phyloP scores from a whole-genome alignment of 1,140 invertebrate species.

The Geopemphigus sp. region DNA sequence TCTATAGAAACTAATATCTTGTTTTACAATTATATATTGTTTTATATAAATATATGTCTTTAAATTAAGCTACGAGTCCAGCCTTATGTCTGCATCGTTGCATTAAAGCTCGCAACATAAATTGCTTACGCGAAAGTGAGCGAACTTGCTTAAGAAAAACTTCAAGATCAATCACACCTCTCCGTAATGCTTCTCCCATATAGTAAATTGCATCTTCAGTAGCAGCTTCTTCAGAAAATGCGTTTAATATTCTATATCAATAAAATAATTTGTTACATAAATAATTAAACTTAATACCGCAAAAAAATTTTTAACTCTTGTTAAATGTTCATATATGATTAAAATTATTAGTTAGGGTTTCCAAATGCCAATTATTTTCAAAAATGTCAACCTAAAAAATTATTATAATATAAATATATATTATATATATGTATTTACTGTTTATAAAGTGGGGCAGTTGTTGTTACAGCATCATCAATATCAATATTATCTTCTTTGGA shows the following conservation, averaged over 20 bases:
- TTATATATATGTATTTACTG: constrained; percentile 64
- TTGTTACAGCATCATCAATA: constrained; percentile 95
- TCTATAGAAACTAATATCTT: background rate
- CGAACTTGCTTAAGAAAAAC: constrained; percentile 96
- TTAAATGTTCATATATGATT: too few species aligned
- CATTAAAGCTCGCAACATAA: constrained; percentile 91
- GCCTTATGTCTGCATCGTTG: constrained; percentile 96
- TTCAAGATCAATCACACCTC: constrained; percentile 91
- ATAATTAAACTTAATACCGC: background rate
- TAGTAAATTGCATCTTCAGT: constrained; percentile 98
- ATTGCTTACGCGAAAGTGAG: constrained; percentile 90
- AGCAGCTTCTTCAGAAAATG: constrained; percentile 96
- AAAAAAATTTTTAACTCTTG: too few species aligned
- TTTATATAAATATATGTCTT: background rate
- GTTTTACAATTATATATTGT: background rate
- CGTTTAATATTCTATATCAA: constrained; percentile 76
- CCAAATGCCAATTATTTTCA: too few species aligned
- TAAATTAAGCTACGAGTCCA: constrained; percentile 62
- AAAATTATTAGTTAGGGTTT: too few species aligned
- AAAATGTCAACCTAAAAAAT: too few species aligned
- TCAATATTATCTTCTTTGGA: constrained; percentile 78
- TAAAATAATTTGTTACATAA: constrained; percentile 9
- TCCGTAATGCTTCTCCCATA: constrained; percentile 91
- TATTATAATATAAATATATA: background rate
- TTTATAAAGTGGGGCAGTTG: constrained; percentile 93